Percentiles rank a stretch among this genome's conserved stretches.
Conservation (phyloP, 2,113 vertebrate genomes). For the Calcarius ornatus region DNA sequence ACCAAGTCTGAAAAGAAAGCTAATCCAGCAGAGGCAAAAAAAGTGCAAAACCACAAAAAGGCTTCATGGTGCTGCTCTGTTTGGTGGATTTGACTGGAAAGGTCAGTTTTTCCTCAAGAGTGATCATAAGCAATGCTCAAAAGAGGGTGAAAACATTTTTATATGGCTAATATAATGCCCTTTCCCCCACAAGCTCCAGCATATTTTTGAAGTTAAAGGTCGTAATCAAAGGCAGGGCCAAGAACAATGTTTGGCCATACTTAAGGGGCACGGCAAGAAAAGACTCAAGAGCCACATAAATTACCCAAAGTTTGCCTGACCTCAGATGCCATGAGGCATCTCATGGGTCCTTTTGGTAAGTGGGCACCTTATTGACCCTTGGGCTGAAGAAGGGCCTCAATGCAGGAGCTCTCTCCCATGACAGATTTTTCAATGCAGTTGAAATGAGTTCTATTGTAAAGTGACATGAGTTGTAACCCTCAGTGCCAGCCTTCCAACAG, state of each 20-base stretch:
- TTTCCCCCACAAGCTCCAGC: not conserved
- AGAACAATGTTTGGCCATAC: not conserved
- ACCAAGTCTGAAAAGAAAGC: not conserved
- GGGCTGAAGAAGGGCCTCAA: not conserved
- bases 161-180: not conserved
- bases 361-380: not conserved
- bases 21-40: not conserved
- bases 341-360: not conserved
- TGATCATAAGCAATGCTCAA: not conserved
- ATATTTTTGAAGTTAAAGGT: not conserved
- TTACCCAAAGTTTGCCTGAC: not conserved
- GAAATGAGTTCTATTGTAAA: not conserved
- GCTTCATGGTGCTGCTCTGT: not conserved
- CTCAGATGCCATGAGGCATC: not conserved
- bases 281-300: not conserved
- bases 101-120: conserved; percentile 27
- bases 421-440: not conserved
- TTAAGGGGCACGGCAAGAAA: not conserved
- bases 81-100: not conserved
- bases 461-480: not conserved
- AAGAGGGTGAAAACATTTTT: not conserved
- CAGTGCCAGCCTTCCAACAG: not conserved
- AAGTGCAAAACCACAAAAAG: not conserved
- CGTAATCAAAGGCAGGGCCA: not conserved
- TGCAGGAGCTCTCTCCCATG: not conserved